These are phyloP conservation scores for Sebastiscus tertius DNA, from an alignment of 2,797 vertebrate species.

Conservation along the genomic window DNA sequence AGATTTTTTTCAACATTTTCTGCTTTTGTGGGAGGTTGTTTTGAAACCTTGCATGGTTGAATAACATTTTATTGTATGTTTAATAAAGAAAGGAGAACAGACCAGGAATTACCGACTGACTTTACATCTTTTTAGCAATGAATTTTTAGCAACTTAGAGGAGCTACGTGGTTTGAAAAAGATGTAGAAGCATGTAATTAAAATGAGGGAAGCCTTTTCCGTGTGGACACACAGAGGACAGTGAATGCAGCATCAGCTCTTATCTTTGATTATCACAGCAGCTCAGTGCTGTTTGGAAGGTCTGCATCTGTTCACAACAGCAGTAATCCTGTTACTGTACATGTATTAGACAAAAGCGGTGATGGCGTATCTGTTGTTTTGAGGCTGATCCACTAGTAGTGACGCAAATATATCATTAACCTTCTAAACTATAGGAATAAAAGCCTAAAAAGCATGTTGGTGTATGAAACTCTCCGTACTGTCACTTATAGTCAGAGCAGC, in stretches of 20 bases:
- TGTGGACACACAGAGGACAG: conserved; percentile 1
- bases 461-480: too few species aligned
- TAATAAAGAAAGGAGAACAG: background rate
- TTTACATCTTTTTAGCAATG: background rate
- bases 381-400: background rate
- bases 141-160: background rate
- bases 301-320: background rate
- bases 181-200: background rate
- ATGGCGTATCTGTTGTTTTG: background rate
- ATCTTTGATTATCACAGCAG: conserved; percentile 1
- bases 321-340: background rate
- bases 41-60: background rate
- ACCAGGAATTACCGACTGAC: background rate
- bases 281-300: background rate
- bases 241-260: conserved; percentile 14
- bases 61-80: background rate
- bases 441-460: too few species aligned
- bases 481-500: too few species aligned
- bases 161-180: background rate
- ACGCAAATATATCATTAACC: background rate
- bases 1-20: background rate
- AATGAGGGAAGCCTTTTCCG: background rate
- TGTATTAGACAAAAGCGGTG: background rate
- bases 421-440: background rate
- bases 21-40: background rate